Evolutionary conservation across 2,113 vertebrate genomes (phyloP).

Genomic region (Amphilophus citrinellus): DNA sequence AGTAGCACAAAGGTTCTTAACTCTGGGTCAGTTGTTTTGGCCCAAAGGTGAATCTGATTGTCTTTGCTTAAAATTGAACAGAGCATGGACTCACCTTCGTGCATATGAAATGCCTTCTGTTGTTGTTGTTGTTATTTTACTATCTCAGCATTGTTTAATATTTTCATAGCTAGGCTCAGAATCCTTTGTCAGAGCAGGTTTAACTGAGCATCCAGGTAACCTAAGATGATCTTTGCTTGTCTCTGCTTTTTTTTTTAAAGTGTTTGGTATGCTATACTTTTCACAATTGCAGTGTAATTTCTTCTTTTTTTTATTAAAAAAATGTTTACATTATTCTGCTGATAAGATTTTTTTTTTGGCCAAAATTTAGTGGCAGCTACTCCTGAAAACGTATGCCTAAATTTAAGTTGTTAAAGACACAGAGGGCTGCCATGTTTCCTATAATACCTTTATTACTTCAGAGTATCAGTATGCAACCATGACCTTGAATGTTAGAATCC

Average conservation of each 20-base stretch:
- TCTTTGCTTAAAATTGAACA: slow-evolving; percentile 23
- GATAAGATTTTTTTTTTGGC: background rate
- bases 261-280: background rate
- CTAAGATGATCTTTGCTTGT: background rate
- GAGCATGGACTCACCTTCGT: background rate
- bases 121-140: background rate
- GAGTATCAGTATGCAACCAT: background rate
- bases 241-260: background rate
- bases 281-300: background rate
- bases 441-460: background rate
- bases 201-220: background rate
- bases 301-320: background rate
- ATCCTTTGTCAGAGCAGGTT: background rate
- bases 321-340: background rate
- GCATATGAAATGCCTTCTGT: background rate
- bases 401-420: background rate
- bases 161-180: background rate
- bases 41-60: slow-evolving; percentile 17
- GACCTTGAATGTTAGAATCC: background rate
- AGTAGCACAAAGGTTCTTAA: slow-evolving; percentile 37
- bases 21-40: background rate
- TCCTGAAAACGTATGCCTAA: too few relatives aligned
- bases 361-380: background rate
- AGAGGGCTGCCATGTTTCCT: background rate
- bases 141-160: background rate